Base-by-base conservation (phyloP, 2,113 vertebrate genomes). In the Oxyura jamaicensis region DNA sequence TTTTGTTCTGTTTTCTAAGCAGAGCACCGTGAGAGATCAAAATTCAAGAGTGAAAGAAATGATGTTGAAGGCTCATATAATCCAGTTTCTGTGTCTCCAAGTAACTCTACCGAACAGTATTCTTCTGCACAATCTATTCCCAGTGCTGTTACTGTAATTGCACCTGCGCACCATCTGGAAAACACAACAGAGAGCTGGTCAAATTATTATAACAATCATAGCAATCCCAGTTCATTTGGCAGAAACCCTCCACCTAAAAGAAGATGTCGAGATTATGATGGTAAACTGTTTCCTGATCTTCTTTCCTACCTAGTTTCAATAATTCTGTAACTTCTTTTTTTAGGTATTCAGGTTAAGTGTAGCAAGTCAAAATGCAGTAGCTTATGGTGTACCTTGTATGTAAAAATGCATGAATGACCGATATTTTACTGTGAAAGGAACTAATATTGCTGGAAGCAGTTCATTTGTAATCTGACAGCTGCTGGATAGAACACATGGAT, bases 121-220 rank as follows among this genome's bases (percentile, higher is more conserved):
- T 98, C 98, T 88, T 97, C 98, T 29, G 98, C 98, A 52, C 98
- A 98, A 10, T 97, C 98, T 73, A 97, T 98, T 97, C 98, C 99
- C 97, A 98, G 97, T 95, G 97, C 98, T 55, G 98, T 98, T 63
- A 98, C 99, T 76, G 96, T 99, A 76, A 98, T 98, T 22, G 99
- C 99, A 88, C 98, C 98, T 78, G 98, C 99, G 8, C 99, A 99
- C 98, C 98, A 99, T 93, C 99, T 99, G 4, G 99, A 99, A 92
- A 99, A 98, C 97, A 99, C 99, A 62, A 99, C 99, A 6, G 99
- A 99, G 98, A 99, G 99, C 97, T 99, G 99, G 99, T 99, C 99
- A 33, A 98, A 98, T 98, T 99, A 97, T 98, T 99, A 98, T 59
- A 98, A 98, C 95, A 98, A 98, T 95, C 99, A 99, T 83, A 98